Conservation (phyloP, 2,113 vertebrate species). For the Myodes glareolus region DNA sequence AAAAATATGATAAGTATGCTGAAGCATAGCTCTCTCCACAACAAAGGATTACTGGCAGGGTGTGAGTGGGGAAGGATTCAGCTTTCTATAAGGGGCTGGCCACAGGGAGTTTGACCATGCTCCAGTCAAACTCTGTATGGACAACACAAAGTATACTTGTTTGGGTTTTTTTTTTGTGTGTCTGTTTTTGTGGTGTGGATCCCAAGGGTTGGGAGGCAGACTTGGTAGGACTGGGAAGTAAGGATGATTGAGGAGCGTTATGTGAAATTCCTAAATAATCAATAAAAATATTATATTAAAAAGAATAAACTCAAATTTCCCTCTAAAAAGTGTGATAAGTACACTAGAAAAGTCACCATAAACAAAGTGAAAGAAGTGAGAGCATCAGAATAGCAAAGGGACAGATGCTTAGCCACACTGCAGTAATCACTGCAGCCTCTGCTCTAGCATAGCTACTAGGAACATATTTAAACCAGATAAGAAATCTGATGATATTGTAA, state of each 20-base stretch:
- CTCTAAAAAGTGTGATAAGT: not conserved
- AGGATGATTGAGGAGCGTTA: not conserved
- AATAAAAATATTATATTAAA: not conserved
- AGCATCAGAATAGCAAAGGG: not conserved
- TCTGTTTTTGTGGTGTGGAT: not conserved
- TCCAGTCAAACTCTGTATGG: not conserved
- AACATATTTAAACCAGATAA: not conserved
- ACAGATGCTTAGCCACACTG: not conserved
- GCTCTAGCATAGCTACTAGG: not conserved
- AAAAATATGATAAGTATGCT: not conserved
- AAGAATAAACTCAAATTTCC: no score
- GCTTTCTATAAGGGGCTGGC: not conserved
- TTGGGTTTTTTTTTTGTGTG: not conserved
- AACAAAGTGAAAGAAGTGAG: not conserved
- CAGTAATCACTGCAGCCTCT: not conserved
- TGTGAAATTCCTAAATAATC: not conserved
- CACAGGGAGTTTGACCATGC: not conserved
- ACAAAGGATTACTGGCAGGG: not conserved
- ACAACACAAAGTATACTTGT: not conserved
- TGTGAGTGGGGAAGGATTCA: not conserved
- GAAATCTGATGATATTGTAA: not conserved
- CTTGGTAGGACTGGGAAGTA: not conserved
- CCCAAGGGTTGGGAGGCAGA: not conserved
- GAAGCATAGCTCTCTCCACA: not conserved
- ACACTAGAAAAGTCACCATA: not conserved